These are phyloP conservation scores for Hyles euphorbiae DNA, from an alignment of 1,140 invertebrate species.

Conservation along the genomic window DNA sequence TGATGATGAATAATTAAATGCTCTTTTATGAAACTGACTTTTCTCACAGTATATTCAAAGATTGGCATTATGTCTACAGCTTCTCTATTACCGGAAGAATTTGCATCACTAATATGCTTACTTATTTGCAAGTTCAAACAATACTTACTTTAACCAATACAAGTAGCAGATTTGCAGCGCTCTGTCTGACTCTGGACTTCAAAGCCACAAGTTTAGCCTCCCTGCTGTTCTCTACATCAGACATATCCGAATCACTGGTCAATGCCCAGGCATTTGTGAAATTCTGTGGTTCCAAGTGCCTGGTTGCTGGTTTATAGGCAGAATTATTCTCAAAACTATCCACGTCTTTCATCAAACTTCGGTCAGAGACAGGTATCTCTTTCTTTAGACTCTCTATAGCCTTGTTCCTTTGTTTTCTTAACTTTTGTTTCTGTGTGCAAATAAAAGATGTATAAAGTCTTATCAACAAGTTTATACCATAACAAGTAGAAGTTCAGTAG, in stretches of 20 bases:
- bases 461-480: too few species aligned
- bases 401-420: conserved; percentile 62
- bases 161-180: conserved; percentile 65
- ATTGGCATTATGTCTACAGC: too few species aligned
- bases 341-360: conserved; percentile 58
- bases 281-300: conserved; percentile 49
- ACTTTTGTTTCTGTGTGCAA: conserved; percentile 57
- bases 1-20: too few species aligned
- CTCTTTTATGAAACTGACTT: not conserved
- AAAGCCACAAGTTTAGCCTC: conserved; percentile 62
- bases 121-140: too few species aligned
- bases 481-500: too few species aligned
- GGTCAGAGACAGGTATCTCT: conserved; percentile 63
- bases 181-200: conserved; percentile 63
- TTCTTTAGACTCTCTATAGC: conserved; percentile 65
- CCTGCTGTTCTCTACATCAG: conserved; percentile 60
- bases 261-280: conserved; percentile 40
- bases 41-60: too few species aligned
- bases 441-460: too few species aligned
- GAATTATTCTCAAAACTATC: conserved; percentile 57
- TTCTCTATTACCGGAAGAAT: too few species aligned
- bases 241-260: conserved; percentile 72
- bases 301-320: conserved; percentile 54
- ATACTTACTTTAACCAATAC: conserved; percentile 61
- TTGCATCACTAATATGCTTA: too few species aligned